Conservation (phyloP, 2,797 vertebrate species). For the Buceros bicornis region DNA sequence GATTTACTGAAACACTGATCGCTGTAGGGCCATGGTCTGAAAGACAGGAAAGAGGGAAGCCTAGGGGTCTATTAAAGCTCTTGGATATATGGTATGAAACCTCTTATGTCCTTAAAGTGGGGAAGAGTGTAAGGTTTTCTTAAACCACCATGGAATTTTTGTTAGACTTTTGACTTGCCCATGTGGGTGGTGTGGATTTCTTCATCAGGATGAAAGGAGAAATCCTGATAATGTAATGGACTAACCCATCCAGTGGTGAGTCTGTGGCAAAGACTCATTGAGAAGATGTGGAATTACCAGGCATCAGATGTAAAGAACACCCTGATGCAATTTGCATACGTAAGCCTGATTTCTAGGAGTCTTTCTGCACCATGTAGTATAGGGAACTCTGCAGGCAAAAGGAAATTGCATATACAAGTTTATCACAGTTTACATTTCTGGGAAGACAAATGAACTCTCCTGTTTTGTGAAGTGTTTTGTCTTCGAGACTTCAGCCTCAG, state of each 20-base stretch:
- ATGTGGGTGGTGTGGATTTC: accelerated
- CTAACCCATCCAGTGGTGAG: not conserved
- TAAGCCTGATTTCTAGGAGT: not conserved
- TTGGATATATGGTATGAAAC: not conserved
- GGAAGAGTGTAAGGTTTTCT: not conserved
- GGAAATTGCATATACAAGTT: not conserved
- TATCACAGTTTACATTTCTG: constrained; percentile 5
- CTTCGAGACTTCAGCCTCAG: not conserved
- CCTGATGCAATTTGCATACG: not conserved
- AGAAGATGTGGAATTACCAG: not conserved
- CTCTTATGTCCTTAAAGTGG: not conserved
- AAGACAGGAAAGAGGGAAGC: not conserved
- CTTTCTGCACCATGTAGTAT: not conserved
- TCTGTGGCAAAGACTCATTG: not conserved
- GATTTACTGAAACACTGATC: not conserved
- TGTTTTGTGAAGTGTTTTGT: constrained; percentile 3
- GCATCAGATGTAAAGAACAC: not conserved
- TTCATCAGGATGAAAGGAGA: not conserved
- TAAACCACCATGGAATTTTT: not conserved
- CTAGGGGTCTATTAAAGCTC: not conserved
- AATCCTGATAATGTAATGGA: not conserved
- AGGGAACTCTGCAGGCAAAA: not conserved
- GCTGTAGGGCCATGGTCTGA: not conserved
- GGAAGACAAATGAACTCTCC: not conserved
- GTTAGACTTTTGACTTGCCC: not conserved